These are phyloP conservation scores for Turritopsis dohrnii DNA, from an alignment of 30 jellyfish, hydroid and myxozoan genomes.

Conservation along the genomic window DNA sequence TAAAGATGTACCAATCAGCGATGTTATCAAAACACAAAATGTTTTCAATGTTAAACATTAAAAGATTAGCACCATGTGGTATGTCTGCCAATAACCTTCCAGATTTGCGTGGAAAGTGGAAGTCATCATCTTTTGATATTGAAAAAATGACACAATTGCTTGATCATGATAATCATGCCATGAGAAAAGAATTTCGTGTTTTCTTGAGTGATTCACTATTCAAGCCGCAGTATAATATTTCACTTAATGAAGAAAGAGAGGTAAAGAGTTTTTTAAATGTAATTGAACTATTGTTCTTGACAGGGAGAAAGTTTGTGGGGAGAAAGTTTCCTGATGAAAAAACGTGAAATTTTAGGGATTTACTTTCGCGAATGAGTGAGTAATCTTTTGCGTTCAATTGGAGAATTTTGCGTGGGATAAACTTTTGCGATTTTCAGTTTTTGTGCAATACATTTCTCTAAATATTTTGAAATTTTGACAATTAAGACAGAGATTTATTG, in stretches of 20 bases:
- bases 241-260: slow-evolving; percentile 74
- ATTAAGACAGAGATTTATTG: no score
- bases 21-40: background rate
- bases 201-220: slow-evolving; percentile 80
- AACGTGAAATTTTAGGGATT: no score
- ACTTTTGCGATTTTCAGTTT: no score
- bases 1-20: background rate
- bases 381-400: no score
- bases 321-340: no score
- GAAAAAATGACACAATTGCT: slow-evolving; percentile 59
- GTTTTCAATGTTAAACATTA: background rate
- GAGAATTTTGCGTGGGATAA: no score
- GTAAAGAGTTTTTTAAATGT: background rate
- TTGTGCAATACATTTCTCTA: no score
- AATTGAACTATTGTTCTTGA: no score
- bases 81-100: background rate
- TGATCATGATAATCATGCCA: slow-evolving; percentile 80
- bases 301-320: no score
- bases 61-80: background rate
- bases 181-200: slow-evolving; percentile 61
- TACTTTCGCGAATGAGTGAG: no score
- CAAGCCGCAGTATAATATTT: slow-evolving; percentile 66
- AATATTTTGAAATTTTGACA: no score
- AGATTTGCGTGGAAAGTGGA: slow-evolving; percentile 51
- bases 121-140: slow-evolving; percentile 33